Conservation (phyloP, 2,113 vertebrate genomes). For the Channa maculata region DNA sequence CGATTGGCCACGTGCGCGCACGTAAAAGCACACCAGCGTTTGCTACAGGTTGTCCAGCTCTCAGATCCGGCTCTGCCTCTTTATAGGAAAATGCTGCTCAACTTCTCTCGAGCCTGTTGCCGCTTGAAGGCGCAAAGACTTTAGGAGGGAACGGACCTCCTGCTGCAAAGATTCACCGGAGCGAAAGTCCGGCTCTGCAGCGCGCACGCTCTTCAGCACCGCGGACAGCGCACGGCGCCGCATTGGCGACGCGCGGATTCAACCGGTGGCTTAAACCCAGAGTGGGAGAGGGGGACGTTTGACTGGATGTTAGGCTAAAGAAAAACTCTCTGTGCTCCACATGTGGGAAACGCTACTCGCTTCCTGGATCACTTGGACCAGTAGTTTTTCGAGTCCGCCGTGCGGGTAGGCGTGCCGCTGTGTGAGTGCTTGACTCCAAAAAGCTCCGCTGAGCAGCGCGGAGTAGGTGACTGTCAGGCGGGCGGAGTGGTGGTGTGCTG, state of each 20-base stretch:
- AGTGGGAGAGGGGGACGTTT: constrained; percentile 21
- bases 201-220: constrained; percentile 68
- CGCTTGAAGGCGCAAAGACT: constrained; percentile 9
- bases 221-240: constrained; percentile 70
- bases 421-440: constrained; percentile 49
- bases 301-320: constrained; percentile 8
- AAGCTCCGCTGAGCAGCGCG: constrained; percentile 54
- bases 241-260: constrained; percentile 74
- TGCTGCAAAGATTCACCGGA: constrained; percentile 11
- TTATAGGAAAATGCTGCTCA: background rate
- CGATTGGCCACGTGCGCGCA: constrained; percentile 61
- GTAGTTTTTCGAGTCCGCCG: constrained; percentile 23
- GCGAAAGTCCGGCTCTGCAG: constrained; percentile 34
- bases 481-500: constrained; percentile 62
- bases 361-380: constrained; percentile 32
- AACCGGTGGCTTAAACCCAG: constrained; percentile 74
- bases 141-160: background rate
- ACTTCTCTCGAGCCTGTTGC: constrained; percentile 23
- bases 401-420: constrained; percentile 69
- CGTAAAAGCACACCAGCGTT: constrained; percentile 62
- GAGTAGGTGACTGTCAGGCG: constrained; percentile 51
- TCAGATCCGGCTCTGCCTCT: background rate
- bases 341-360: background rate
- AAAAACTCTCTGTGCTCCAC: constrained; percentile 14
- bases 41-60: constrained; percentile 39